phyloP scores from a whole-genome alignment of 2,888 invertebrate species.

The Arctia plantaginis region DNA sequence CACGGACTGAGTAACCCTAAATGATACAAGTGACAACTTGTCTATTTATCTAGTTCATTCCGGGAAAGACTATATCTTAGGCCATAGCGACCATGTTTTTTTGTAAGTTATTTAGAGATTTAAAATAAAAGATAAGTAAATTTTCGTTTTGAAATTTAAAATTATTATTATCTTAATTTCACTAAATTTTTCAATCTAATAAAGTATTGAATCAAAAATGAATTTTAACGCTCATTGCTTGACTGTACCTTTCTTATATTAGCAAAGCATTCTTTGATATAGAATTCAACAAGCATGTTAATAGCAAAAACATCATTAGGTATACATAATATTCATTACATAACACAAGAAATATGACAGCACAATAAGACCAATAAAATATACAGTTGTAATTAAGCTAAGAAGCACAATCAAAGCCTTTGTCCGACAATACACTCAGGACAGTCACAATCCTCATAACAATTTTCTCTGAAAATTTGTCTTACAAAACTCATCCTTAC shows the following conservation, averaged over 20 bases:
- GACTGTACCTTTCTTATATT: neutral
- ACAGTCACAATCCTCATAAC: conserved; percentile 59
- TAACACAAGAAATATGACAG: conserved; percentile 56
- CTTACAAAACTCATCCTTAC: conserved; percentile 36
- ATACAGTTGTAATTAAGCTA: conserved; percentile 73
- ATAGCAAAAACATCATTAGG: neutral
- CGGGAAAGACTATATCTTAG: too few relatives aligned
- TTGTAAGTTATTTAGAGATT: too few relatives aligned
- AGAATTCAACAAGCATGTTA: neutral
- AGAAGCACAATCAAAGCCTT: conserved; percentile 69
- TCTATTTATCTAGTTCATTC: too few relatives aligned
- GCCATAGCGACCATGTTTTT: too few relatives aligned
- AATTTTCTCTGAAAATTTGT: conserved; percentile 23
- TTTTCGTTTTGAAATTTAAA: too few relatives aligned
- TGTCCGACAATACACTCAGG: conserved; percentile 66
- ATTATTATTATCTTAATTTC: too few relatives aligned
- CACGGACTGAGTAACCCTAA: neutral
- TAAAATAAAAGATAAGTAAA: too few relatives aligned
- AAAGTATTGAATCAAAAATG: too few relatives aligned
- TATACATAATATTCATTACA: conserved; percentile 44
- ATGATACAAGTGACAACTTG: too few relatives aligned
- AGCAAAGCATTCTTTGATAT: neutral
- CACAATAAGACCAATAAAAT: conserved; percentile 60
- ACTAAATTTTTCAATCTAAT: neutral
- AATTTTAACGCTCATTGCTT: neutral